These are phyloP conservation scores for Melanostoma mellinum DNA, from an alignment of 2,888 invertebrate species.

Conservation along the genomic window DNA sequence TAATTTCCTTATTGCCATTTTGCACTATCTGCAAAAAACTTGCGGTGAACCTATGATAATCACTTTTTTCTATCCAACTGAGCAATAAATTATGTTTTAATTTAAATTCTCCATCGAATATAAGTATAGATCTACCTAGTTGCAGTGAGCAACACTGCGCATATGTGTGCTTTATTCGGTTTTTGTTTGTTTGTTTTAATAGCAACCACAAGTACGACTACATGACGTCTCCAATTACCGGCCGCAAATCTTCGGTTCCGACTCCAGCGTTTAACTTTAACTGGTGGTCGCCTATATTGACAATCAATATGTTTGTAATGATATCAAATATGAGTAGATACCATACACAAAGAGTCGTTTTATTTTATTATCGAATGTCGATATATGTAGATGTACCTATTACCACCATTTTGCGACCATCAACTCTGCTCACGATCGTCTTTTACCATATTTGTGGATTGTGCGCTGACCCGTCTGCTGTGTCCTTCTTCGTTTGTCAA, in stretches of 20 bases:
- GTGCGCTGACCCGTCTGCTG: not conserved
- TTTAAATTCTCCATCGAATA: slow-evolving; percentile 57
- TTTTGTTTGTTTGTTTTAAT: slow-evolving; percentile 20
- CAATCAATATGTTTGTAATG: slow-evolving; percentile 15
- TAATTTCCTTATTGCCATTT: slow-evolving; percentile 37
- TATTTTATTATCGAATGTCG: slow-evolving; percentile 8
- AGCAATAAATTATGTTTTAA: slow-evolving; percentile 52
- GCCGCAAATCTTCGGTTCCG: slow-evolving; percentile 40
- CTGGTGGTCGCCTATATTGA: slow-evolving; percentile 12
- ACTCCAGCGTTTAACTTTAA: slow-evolving; percentile 59
- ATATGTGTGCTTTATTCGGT: slow-evolving; percentile 5
- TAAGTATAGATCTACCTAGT: slow-evolving; percentile 44
- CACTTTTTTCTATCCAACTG: slow-evolving; percentile 12
- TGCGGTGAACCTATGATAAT: slow-evolving; percentile 28
- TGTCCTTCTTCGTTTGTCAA: slow-evolving; percentile 3
- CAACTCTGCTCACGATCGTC: slow-evolving; percentile 50
- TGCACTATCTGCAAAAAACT: slow-evolving; percentile 39
- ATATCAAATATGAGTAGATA: slow-evolving; percentile 25
- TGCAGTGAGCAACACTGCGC: slow-evolving; percentile 6
- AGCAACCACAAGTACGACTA: slow-evolving; percentile 62
- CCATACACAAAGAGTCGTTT: slow-evolving; percentile 20
- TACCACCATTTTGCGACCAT: not conserved
- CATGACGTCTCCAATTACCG: slow-evolving; percentile 28
- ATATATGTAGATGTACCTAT: not conserved
- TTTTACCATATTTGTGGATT: slow-evolving; percentile 59